These are phyloP conservation scores for Drosophila pseudotalamancana DNA, from an alignment of 2,888 invertebrate genomes.

Conservation along the genomic window DNA sequence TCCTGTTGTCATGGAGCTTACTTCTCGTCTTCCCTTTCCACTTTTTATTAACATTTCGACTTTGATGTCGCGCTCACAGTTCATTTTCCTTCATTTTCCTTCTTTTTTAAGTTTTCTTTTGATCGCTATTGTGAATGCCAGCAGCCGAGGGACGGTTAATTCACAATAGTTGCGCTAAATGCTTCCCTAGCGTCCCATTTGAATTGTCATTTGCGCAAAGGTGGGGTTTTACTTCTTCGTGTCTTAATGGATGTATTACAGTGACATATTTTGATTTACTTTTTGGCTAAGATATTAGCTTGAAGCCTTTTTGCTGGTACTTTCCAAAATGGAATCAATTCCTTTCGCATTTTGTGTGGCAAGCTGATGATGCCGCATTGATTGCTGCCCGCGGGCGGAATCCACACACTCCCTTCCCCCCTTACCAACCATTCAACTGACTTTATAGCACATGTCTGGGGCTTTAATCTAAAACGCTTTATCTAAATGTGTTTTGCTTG, in stretches of 20 bases:
- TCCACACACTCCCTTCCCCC: neutral
- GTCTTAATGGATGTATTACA: slow-evolving; percentile 46
- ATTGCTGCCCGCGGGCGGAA: slow-evolving; percentile 59
- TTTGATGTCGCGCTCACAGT: slow-evolving; percentile 36
- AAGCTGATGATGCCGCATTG: slow-evolving; percentile 74
- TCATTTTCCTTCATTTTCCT: slow-evolving; percentile 13
- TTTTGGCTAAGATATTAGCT: slow-evolving; percentile 3
- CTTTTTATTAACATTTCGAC: slow-evolving; percentile 18
- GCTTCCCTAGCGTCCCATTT: slow-evolving; percentile 56
- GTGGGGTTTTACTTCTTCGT: slow-evolving; percentile 21
- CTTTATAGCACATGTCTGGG: slow-evolving; percentile 32
- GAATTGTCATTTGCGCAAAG: slow-evolving; percentile 57
- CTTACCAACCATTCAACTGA: too few species aligned
- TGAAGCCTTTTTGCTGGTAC: slow-evolving; percentile 8
- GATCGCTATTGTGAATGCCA: slow-evolving; percentile 19
- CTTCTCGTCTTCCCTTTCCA: neutral
- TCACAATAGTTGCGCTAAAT: slow-evolving; percentile 50
- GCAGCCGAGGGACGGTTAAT: slow-evolving; percentile 1
- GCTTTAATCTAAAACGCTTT: slow-evolving; percentile 77
- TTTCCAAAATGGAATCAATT: slow-evolving; percentile 53
- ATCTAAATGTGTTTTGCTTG: slow-evolving; percentile 66
- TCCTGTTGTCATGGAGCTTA: slow-evolving; percentile 25
- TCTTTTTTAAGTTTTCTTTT: slow-evolving; percentile 7
- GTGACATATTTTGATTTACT: slow-evolving; percentile 66
- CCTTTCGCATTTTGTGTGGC: slow-evolving; percentile 31